Percentiles rank a stretch among this genome's conserved stretches.
Evolutionary conservation across 2,113 vertebrate genomes (phyloP).

Genomic region (Saccopteryx leptura): DNA sequence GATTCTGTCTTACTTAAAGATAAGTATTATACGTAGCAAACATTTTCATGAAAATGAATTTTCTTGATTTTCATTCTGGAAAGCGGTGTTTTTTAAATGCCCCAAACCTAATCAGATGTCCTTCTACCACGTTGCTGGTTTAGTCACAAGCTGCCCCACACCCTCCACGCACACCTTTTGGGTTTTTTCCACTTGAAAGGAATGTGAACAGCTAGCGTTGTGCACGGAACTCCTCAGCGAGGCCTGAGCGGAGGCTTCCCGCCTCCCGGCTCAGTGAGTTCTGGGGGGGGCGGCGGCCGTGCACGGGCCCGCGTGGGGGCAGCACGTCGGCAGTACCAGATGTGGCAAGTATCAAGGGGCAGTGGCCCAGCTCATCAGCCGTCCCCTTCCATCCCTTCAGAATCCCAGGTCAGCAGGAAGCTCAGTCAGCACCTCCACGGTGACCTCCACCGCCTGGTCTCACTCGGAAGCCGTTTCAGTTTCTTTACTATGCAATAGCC

Average conservation of each 20-base stretch:
- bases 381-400: constrained; percentile 83
- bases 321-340: constrained; percentile 84
- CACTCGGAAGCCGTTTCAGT: constrained; percentile 89
- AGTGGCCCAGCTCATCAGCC: constrained; percentile 85
- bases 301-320: constrained; percentile 71
- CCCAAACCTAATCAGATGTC: constrained; percentile 62
- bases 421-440: constrained; percentile 86
- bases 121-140: constrained; percentile 66
- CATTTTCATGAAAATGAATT: constrained; percentile 72
- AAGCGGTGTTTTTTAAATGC: constrained; percentile 58
- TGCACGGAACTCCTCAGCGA: constrained; percentile 57
- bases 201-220: constrained; percentile 73
- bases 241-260: constrained; percentile 55
- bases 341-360: constrained; percentile 90
- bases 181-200: constrained; percentile 55
- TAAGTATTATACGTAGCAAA: constrained; percentile 48
- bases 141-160: neutral
- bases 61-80: constrained; percentile 71
- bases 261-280: constrained; percentile 56
- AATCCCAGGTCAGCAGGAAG: constrained; percentile 88
- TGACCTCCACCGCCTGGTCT: constrained; percentile 87
- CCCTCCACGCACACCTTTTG: neutral
- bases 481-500: constrained; percentile 97
- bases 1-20: constrained; percentile 69
- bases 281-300: neutral